Evolutionary conservation across 2,888 invertebrate genomes (phyloP).

Genomic region (Halictus quadricinctus): DNA sequence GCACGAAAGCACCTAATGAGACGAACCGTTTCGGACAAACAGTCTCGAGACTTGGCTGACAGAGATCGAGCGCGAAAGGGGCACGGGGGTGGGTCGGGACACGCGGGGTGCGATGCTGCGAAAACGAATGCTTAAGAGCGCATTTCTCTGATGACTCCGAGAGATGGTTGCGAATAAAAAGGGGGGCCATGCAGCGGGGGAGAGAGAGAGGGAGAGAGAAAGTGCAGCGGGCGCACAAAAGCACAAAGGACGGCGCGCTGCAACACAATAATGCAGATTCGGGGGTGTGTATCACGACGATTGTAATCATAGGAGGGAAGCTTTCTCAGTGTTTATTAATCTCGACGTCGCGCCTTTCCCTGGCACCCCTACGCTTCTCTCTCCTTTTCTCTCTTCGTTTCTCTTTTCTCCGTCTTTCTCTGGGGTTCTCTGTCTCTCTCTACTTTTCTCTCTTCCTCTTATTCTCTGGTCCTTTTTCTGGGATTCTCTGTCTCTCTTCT

Average conservation of each 20-base stretch:
- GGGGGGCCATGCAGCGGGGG: not conserved
- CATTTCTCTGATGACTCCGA: constrained; percentile 61
- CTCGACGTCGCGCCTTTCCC: constrained; percentile 12
- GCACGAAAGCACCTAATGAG: constrained; percentile 20
- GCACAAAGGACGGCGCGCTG: constrained; percentile 14
- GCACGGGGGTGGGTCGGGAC: not conserved
- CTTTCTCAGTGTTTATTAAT: constrained; percentile 49
- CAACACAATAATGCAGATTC: constrained; percentile 51
- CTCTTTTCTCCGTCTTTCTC: not conserved
- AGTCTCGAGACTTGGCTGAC: not conserved
- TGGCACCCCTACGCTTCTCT: constrained; percentile 8
- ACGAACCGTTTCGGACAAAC: constrained; percentile 35
- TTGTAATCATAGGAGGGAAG: constrained; percentile 57
- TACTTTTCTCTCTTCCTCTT: not conserved
- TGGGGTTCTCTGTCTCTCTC: not conserved
- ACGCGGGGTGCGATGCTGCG: constrained; percentile 28
- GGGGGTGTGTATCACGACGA: constrained; percentile 35
- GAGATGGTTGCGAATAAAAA: constrained; percentile 31
- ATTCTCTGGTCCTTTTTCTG: not conserved
- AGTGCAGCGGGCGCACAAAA: constrained; percentile 23
- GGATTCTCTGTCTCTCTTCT: not conserved
- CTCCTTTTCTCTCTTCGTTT: not conserved
- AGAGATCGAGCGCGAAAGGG: constrained; percentile 35
- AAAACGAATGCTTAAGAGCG: constrained; percentile 62
- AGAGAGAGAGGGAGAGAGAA: not conserved